Conservation (phyloP, 2,888 invertebrate species). For the Schrankia costaestrigalis region DNA sequence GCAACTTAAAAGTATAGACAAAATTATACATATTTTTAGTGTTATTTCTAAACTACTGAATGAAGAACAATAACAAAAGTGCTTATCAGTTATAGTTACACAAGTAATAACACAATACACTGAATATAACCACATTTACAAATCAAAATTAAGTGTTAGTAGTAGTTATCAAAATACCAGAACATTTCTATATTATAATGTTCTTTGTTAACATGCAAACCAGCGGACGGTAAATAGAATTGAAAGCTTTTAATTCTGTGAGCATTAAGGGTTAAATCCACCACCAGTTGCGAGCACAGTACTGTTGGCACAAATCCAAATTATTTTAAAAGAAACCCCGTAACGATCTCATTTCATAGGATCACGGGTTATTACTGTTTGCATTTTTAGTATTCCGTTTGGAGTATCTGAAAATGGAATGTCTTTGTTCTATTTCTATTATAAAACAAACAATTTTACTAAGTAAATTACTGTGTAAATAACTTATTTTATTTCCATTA, state of each 20-base stretch:
- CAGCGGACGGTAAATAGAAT: slow-evolving; percentile 48
- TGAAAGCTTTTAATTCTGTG: slow-evolving; percentile 55
- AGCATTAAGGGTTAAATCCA: slow-evolving; percentile 61
- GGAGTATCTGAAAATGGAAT: slow-evolving; percentile 21
- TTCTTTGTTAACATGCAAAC: slow-evolving; percentile 36
- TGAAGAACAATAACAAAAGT: too few relatives aligned
- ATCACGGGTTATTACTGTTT: slow-evolving; percentile 32
- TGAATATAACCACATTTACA: too few relatives aligned
- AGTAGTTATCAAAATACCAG: slow-evolving; percentile 5
- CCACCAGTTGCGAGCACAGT: slow-evolving; percentile 70
- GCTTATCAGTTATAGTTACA: too few relatives aligned
- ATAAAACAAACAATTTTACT: too few relatives aligned
- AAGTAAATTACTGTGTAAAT: too few relatives aligned
- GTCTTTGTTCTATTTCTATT: slow-evolving; percentile 16
- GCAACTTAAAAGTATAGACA: too few relatives aligned
- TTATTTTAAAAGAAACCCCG: slow-evolving; percentile 72
- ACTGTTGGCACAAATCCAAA: slow-evolving; percentile 65
- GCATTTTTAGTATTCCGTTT: slow-evolving; percentile 25
- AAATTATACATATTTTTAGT: too few relatives aligned
- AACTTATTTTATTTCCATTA: too few relatives aligned
- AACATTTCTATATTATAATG: slow-evolving; percentile 12
- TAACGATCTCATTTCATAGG: slow-evolving; percentile 55
- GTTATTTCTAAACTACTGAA: too few relatives aligned
- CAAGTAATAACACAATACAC: too few relatives aligned
- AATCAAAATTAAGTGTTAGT: too few relatives aligned